Conservation (phyloP, 2,797 vertebrate species). For the Kryptopterus vitreolus region DNA sequence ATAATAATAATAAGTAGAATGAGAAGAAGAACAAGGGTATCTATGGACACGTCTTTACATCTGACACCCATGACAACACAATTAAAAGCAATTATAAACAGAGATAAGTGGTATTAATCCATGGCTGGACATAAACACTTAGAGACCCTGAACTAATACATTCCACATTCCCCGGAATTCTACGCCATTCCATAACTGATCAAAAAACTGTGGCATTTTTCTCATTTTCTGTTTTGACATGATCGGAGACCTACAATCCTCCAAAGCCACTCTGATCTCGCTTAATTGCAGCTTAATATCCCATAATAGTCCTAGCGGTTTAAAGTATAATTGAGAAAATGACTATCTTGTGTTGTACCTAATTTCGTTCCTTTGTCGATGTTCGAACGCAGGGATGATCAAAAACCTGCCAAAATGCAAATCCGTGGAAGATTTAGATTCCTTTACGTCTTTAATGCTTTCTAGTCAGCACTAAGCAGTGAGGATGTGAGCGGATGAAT, state of each 20-base stretch:
- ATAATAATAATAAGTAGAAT: no score
- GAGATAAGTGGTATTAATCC: no score
- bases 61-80: no score
- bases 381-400: slow-evolving; percentile 9
- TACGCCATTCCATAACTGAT: neutral
- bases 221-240: neutral
- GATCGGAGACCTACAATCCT: slow-evolving; percentile 27
- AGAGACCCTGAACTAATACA: neutral
- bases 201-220: neutral
- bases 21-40: neutral
- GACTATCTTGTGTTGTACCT: slow-evolving; percentile 21
- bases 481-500: neutral
- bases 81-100: no score
- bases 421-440: slow-evolving; percentile 33
- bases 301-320: slow-evolving; percentile 24
- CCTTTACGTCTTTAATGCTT: slow-evolving; percentile 44
- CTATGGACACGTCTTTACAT: neutral
- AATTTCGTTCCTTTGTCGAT: slow-evolving; percentile 24
- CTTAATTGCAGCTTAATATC: slow-evolving; percentile 39
- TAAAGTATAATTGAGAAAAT: slow-evolving; percentile 35
- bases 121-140: neutral
- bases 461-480: slow-evolving; percentile 22
- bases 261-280: slow-evolving; percentile 35
- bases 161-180: neutral
- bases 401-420: slow-evolving; percentile 35